A percentile compares a stretch with the other conserved stretches of the same genome.
Evolutionary conservation across 1,140 invertebrate genomes (phyloP).

Genomic region (Steinernema khuongi): DNA sequence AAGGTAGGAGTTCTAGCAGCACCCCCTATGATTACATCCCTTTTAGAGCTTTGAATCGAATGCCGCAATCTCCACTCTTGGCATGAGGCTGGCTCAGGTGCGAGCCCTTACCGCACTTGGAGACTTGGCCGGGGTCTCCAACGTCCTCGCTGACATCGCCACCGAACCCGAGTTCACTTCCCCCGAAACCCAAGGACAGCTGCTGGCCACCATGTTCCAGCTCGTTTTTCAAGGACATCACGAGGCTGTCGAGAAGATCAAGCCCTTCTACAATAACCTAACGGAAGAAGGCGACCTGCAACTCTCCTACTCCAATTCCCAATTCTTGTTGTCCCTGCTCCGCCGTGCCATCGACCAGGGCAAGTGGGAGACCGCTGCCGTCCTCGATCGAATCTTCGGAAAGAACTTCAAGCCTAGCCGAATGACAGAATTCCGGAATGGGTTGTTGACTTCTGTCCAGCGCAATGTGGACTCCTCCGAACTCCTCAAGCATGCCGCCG

Average conservation of each 20-base stretch:
- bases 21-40: background rate
- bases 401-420: background rate
- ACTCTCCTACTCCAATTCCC: background rate
- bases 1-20: background rate
- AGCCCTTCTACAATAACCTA: background rate
- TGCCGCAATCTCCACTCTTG: background rate
- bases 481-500: background rate
- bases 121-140: background rate
- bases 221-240: background rate
- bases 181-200: background rate
- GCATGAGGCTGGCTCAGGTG: background rate
- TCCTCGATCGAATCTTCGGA: background rate
- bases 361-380: background rate
- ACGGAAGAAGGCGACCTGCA: background rate
- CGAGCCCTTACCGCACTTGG: background rate
- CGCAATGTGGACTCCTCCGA: background rate
- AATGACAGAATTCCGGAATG: background rate
- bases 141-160: background rate
- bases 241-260: background rate
- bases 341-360: background rate
- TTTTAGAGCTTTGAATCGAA: background rate
- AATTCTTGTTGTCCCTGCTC: background rate
- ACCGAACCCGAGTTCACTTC: background rate
- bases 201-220: background rate
- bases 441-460: background rate